Conservation (phyloP, 1,140 invertebrate genomes). For the Amphibalanus amphitrite region DNA sequence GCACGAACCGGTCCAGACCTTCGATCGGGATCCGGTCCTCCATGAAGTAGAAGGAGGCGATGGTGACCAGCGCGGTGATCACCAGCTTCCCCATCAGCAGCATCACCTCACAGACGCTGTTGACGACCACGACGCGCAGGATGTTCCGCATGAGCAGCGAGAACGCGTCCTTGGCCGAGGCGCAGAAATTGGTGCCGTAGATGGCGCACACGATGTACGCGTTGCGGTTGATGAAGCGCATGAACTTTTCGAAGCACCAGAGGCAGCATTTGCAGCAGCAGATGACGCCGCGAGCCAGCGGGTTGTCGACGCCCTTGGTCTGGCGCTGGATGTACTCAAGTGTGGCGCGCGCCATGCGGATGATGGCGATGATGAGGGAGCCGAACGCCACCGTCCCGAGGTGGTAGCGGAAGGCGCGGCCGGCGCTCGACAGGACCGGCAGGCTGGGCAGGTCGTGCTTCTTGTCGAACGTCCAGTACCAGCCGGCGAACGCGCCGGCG, state of each 20-base stretch:
- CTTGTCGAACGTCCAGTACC: slow-evolving; percentile 82
- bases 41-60: slow-evolving; percentile 43
- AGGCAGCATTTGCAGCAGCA: slow-evolving; percentile 78
- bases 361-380: slow-evolving; percentile 75
- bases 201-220: slow-evolving; percentile 95
- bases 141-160: slow-evolving; percentile 76
- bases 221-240: slow-evolving; percentile 50
- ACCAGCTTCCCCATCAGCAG: slow-evolving; percentile 76
- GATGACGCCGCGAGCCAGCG: slow-evolving; percentile 47
- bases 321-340: slow-evolving; percentile 73
- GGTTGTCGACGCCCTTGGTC: slow-evolving; percentile 42
- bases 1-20: slow-evolving; percentile 21
- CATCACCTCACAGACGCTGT: slow-evolving; percentile 80
- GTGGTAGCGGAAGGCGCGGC: slow-evolving; percentile 62
- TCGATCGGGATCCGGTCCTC: slow-evolving; percentile 15
- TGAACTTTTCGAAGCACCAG: slow-evolving; percentile 75
- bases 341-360: slow-evolving; percentile 62
- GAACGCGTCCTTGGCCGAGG: slow-evolving; percentile 74
- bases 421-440: slow-evolving; percentile 48
- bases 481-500: slow-evolving; percentile 58
- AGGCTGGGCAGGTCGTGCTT: slow-evolving; percentile 69
- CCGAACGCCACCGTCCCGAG: slow-evolving; percentile 86
- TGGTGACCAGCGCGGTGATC: slow-evolving; percentile 53
- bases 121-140: slow-evolving; percentile 64
- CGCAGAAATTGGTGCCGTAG: slow-evolving; percentile 81